phyloP scores from a whole-genome alignment of 2,888 invertebrate species.

The Torymus tubicola region DNA sequence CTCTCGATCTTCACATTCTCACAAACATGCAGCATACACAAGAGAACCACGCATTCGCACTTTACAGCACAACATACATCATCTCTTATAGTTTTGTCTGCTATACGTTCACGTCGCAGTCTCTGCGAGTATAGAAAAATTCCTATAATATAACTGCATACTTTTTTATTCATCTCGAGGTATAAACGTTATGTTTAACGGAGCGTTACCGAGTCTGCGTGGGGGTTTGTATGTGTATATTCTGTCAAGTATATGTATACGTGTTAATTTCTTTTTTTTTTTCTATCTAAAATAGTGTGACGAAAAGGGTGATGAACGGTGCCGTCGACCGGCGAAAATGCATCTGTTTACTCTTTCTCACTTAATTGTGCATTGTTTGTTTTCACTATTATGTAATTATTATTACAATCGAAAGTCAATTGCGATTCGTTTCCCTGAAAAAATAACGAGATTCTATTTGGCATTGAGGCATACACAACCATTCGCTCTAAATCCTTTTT shows the following conservation, averaged over 20 bases:
- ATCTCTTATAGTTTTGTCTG: conserved; percentile 21
- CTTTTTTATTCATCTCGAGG: conserved; percentile 59
- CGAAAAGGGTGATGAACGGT: conserved; percentile 41
- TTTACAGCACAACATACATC: conserved; percentile 1
- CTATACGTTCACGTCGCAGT: no score
- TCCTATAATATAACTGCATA: conserved; percentile 29
- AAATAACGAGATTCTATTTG: conserved; percentile 59
- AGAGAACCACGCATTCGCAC: conserved; percentile 34
- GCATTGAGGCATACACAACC: conserved; percentile 51
- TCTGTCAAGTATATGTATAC: conserved; percentile 7
- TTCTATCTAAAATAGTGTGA: conserved; percentile 45
- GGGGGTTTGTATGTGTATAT: conserved; percentile 47
- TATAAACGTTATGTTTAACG: conserved; percentile 65
- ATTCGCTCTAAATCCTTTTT: conserved; percentile 28
- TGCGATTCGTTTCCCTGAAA: conserved; percentile 47
- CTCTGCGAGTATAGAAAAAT: conserved; percentile 47
- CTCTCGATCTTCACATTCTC: conserved; percentile 34
- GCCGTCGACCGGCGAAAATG: conserved; percentile 39
- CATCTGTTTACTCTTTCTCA: conserved; percentile 40
- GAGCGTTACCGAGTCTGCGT: conserved; percentile 62
- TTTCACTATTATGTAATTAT: background rate
- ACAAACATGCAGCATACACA: background rate
- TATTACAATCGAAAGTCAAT: conserved; percentile 44
- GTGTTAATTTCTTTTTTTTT: conserved; percentile 36
- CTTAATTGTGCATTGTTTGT: conserved; percentile 48